Evolutionary conservation across 2,888 invertebrate species (phyloP).

Genomic region (Acronicta alni): DNA sequence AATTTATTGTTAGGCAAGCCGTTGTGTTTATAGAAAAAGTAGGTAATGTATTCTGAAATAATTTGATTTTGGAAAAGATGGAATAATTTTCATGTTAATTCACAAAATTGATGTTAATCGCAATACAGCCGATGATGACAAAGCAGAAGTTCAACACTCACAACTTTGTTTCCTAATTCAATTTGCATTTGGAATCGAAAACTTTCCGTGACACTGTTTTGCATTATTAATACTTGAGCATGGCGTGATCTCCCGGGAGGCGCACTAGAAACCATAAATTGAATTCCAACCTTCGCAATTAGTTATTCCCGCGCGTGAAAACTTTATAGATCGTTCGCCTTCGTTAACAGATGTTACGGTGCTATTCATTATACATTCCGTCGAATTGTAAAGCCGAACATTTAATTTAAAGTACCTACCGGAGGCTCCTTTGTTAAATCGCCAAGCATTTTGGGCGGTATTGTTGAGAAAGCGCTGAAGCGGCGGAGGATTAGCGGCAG

Average conservation of each 20-base stretch:
- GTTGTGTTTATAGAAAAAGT: not conserved
- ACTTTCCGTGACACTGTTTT: conserved; percentile 89
- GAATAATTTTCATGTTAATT: conserved; percentile 44
- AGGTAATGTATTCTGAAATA: conserved; percentile 23
- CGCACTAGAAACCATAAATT: conserved; percentile 89
- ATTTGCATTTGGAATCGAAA: conserved; percentile 89
- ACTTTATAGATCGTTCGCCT: conserved; percentile 89
- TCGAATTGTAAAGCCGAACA: conserved; percentile 89
- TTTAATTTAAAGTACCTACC: conserved; percentile 89
- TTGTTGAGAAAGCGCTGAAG: conserved; percentile 77
- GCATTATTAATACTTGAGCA: conserved; percentile 89
- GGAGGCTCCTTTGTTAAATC: conserved; percentile 85
- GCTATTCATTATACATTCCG: conserved; percentile 90
- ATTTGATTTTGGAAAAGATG: conserved; percentile 23
- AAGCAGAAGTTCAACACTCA: conserved; percentile 77
- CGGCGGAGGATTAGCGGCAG: conserved; percentile 75
- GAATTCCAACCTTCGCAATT: conserved; percentile 89
- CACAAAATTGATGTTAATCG: conserved; percentile 72
- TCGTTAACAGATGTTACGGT: conserved; percentile 90
- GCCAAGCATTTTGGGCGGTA: conserved; percentile 78
- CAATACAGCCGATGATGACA: conserved; percentile 76
- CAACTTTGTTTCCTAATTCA: conserved; percentile 87
- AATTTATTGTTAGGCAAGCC: conserved; percentile 2
- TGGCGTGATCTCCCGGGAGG: conserved; percentile 87
- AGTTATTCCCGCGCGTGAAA: conserved; percentile 90